Conservation (phyloP, 2,113 vertebrate species). For the Muntiacus muntjak region DNA sequence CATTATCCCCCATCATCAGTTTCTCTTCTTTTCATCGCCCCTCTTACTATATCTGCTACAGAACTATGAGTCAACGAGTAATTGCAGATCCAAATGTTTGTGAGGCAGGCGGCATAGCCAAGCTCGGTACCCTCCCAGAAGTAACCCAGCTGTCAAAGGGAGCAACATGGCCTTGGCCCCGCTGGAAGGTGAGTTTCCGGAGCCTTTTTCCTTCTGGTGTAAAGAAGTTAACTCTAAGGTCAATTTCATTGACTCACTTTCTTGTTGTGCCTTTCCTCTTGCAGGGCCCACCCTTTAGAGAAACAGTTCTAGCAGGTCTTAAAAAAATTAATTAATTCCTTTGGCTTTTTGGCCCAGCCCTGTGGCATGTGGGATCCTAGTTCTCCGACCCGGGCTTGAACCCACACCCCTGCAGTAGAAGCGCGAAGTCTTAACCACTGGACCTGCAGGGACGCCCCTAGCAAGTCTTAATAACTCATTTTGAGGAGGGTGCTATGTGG, state of each 20-base stretch:
- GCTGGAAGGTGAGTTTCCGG: constrained; percentile 82
- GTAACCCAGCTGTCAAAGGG: constrained; percentile 61
- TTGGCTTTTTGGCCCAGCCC: not conserved
- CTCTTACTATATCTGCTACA: constrained; percentile 41
- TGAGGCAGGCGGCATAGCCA: constrained; percentile 76
- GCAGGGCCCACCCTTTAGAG: constrained; percentile 21
- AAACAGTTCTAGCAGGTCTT: constrained; percentile 45
- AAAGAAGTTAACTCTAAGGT: constrained; percentile 49
- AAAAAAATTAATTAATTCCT: not conserved
- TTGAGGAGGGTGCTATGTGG: constrained; percentile 55
- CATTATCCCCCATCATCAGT: not conserved
- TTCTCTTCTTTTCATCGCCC: constrained; percentile 29
- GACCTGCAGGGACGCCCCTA: not conserved
- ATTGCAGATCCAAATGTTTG: constrained; percentile 71
- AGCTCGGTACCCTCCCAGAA: constrained; percentile 73
- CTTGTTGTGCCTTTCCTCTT: not conserved
- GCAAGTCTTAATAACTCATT: constrained; percentile 58
- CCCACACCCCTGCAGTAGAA: not conserved
- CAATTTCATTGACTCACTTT: not conserved
- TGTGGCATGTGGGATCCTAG: not conserved
- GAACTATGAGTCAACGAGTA: constrained; percentile 72
- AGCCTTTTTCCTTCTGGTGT: not conserved
- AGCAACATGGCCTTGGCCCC: constrained; percentile 52
- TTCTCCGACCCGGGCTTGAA: not conserved
- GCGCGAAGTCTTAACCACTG: not conserved